Base-by-base conservation (phyloP, 2,797 vertebrate genomes). In the Netta rufina region DNA sequence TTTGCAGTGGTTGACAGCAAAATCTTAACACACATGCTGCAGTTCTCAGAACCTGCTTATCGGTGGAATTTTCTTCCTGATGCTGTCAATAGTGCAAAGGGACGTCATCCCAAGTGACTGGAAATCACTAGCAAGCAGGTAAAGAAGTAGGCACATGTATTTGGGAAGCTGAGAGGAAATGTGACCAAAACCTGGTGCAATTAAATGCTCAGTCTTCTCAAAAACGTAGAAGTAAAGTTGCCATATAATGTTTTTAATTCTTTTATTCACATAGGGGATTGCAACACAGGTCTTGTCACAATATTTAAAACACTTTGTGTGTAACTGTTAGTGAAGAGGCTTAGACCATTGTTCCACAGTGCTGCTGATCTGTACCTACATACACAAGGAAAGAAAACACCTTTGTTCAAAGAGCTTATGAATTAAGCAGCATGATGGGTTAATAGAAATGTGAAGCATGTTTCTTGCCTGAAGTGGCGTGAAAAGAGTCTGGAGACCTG, bases 11-110 rank as follows among this genome's bases (percentile, higher is more conserved):
- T 9, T 43, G n/a, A 70, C 28, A 73, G 7, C 36, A 91, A 62
- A 72, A 33, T 38, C 22, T 28, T 51, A 15, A 13, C 4, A 18
- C 17, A 32, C 0, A 0, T 14, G 30, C 61, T 54, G 27, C 43
- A 19, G 13, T 53, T 76, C 53, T 81, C 70, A 62, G 38, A n/a
- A 18, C 45, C 16, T 41, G 14, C 24, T 71, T 65, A 19, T 19
- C 85, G 25, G 41, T 0, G 1, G 20, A 41, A 61, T 2, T 28
- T 84, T 80, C 9, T 21, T 87, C 38, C 36, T 6, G 9, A 18
- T 8, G 16, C 7, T 47, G 30, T 36, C 4, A 20, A 64, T 61
- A 13, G 20, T 65, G 39, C 38, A 53, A 74, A 49, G 54, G 33
- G 54, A 41, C 10, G 3, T 13, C 64, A 9, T 3, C 18, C 14